Base-by-base conservation (phyloP, 2,113 vertebrate genomes). In the Xenopus borealis region DNA sequence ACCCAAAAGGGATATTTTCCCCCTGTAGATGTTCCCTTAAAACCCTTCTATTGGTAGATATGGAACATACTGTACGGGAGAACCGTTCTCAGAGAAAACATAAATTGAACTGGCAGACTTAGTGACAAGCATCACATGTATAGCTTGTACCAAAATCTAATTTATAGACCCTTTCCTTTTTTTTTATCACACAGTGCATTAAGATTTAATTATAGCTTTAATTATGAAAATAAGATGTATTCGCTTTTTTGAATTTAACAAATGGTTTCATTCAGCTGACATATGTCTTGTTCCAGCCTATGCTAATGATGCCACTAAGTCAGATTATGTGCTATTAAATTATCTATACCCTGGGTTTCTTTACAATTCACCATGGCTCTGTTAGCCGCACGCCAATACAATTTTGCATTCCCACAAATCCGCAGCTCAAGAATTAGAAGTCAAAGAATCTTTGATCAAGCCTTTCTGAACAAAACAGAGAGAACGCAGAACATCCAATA, bases 391-490 rank as follows among this genome's bases (percentile, higher is more conserved):
- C 12, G 4, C 66, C 53, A 76, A 53, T 63, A 9, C 66, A 44
- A 69, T 14, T 69, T 44, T 69, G 23, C 27, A 55, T 63, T 52
- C 58, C 57, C 45, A 17, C 66, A 63, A 76, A 76, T 69, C 66
- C 57, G 62, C 17, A 40, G 66, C 58, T 63, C 66, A 53, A 58
- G 46, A 62, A 69, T 68, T 75, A 68, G 23, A 53, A 76, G 73
- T 69, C 66, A 75, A 63, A 75, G 45, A 76, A 62, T 69, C 66
- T 76, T 76, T 76, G 66, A 76, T 76, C 72, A 75, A 23, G 20
- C 30, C 47, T 63, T 75, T 76, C 33, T 69, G 45, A 16, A 62
- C 20, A 23, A 69, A 61, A 63, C 46, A 76, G 57, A 76, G 69
- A 76, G 66, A 69, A 63, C 69, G 45, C 20, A 33, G 66, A 62